Conservation (phyloP, 2,888 invertebrate genomes). For the Drosophila sordidula region DNA sequence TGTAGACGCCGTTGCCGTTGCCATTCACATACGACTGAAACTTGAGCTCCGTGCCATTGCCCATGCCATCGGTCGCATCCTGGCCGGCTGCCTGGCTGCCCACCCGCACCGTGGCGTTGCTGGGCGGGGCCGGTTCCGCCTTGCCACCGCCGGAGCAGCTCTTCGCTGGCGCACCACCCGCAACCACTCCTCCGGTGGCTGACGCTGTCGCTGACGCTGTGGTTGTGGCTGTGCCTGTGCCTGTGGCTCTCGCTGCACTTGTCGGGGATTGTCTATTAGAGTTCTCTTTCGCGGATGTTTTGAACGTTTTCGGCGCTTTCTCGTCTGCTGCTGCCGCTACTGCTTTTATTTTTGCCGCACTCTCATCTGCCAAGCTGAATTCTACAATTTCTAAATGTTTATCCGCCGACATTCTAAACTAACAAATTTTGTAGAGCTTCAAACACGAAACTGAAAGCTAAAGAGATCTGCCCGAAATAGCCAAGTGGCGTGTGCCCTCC, state of each 20-base stretch:
- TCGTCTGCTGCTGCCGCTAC: constrained; percentile 48
- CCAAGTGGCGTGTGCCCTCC: not conserved
- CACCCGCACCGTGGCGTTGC: constrained; percentile 34
- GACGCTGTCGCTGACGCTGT: not conserved
- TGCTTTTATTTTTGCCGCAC: constrained; percentile 54
- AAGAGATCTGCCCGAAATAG: constrained; percentile 4
- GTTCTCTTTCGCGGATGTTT: constrained; percentile 68
- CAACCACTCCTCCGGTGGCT: not conserved
- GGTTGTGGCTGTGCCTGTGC: not conserved
- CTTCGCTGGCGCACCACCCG: not conserved
- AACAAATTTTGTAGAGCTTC: constrained; percentile 44
- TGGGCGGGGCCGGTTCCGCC: constrained; percentile 57
- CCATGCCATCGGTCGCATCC: constrained; percentile 58
- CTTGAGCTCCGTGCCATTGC: constrained; percentile 52
- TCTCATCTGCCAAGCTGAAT: constrained; percentile 57
- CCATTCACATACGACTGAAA: constrained; percentile 63
- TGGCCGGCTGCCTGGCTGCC: constrained; percentile 33
- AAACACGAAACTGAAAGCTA: constrained; percentile 32
- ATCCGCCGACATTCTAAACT: constrained; percentile 62
- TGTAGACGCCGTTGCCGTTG: constrained; percentile 96
- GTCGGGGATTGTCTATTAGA: constrained; percentile 12
- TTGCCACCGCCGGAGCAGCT: constrained; percentile 27
- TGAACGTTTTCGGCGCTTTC: constrained; percentile 48
- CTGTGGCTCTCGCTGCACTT: not conserved
- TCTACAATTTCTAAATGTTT: constrained; percentile 68